Evolutionary conservation across 2,888 invertebrate genomes (phyloP), one percentile per base, ranked within the genome.

Genomic region (Eupithecia centaureata): DNA sequence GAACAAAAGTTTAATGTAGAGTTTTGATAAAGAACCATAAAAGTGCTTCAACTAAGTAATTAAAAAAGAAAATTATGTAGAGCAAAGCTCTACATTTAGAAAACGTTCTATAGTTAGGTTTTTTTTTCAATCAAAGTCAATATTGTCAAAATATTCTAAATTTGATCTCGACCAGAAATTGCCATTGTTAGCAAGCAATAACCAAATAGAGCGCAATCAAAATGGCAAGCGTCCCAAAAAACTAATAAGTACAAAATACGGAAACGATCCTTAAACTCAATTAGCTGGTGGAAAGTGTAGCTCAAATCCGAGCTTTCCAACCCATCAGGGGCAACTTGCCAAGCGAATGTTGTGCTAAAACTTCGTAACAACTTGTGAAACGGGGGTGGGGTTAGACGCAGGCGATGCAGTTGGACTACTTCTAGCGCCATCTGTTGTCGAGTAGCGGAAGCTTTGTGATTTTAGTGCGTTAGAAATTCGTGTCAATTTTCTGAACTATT

Each of bases 391-490:
- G 72, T 63, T 25, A 60, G n/a, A n/a, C n/a, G 56, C 38, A 30
- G 38, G 38, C 22, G 32, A 1, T 3, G 38, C 25, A 25, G 10
- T 52, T 60, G 0, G 64, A 13, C 13, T 25, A 80, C 82, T 61
- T 51, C 73, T 82, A 79, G 57, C 79, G 89, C 87, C 92, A 91
- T 89, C 92, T 91, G 67, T 75, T 72, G 80, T 52, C 67, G 86
- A 91, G 87, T 92, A 91, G 92, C 82, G 3, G 38, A 63, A 12
- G 18, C 18, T 27, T 5, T 15, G 13, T 10, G 1, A 18, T 8
- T 12, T 10, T 22, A 8, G 3, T 8, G 1, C 0, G 10, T 47
- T 18, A 22, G 12, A 47, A 47, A 47, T 22, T 47, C 10, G 1
- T 18, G 18, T 18, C 8, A 42, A 42, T 22, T 22, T 42, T 2